These are phyloP conservation scores for Anthoptus insignis DNA, from an alignment of 2,888 invertebrate genomes.

Conservation along the genomic window DNA sequence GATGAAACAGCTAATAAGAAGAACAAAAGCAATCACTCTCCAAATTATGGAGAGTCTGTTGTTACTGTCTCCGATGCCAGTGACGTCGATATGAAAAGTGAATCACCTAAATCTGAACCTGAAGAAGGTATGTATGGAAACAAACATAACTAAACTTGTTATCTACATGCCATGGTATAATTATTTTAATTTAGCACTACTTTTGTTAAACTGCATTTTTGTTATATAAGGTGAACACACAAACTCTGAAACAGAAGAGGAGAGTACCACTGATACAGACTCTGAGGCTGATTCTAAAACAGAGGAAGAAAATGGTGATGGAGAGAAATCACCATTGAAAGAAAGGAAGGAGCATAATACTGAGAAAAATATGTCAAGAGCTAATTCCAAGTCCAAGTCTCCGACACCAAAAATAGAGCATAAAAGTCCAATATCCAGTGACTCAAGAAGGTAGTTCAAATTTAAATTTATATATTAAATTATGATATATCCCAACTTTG, in stretches of 20 bases:
- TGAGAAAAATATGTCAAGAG: slow-evolving; percentile 64
- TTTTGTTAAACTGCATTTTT: background rate
- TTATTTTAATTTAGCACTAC: background rate
- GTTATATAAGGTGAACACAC: slow-evolving; percentile 75
- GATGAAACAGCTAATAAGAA: slow-evolving; percentile 70
- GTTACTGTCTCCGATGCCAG: slow-evolving; percentile 83
- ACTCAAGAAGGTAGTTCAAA: slow-evolving; percentile 73
- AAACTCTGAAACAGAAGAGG: slow-evolving; percentile 83
- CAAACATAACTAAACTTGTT: background rate
- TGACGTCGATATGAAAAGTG: slow-evolving; percentile 81
- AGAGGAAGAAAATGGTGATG: slow-evolving; percentile 68
- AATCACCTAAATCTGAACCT: slow-evolving; percentile 71
- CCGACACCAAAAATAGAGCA: slow-evolving; percentile 67
- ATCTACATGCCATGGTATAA: background rate
- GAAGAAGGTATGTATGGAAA: slow-evolving; percentile 69
- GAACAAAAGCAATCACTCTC: slow-evolving; percentile 69
- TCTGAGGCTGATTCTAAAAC: slow-evolving; percentile 77
- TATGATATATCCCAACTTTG: no score
- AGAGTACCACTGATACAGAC: slow-evolving; percentile 72
- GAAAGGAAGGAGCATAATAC: slow-evolving; percentile 69
- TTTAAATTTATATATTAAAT: no score
- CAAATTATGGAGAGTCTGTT: slow-evolving; percentile 73
- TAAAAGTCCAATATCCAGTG: slow-evolving; percentile 70
- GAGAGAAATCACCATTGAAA: slow-evolving; percentile 64
- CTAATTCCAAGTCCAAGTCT: slow-evolving; percentile 72